These are phyloP conservation scores for Propithecus coquereli DNA, from an alignment of 2,113 vertebrate species.

Conservation along the genomic window DNA sequence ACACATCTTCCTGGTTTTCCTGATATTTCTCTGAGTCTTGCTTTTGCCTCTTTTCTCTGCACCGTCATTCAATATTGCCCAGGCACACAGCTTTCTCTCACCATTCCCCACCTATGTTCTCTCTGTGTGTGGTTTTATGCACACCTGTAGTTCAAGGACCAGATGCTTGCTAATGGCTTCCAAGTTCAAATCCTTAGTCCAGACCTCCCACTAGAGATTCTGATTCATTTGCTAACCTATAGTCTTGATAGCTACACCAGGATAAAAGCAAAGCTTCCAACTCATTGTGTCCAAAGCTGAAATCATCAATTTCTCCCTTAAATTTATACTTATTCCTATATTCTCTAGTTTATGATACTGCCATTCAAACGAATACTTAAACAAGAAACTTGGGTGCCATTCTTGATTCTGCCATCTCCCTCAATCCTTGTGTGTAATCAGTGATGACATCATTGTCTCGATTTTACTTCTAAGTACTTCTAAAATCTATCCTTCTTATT, in stretches of 20 bases:
- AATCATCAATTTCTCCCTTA: not conserved
- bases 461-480: not conserved
- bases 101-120: not conserved
- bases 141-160: not conserved
- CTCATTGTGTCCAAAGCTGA: not conserved
- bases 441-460: not conserved
- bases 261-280: not conserved
- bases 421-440: not conserved
- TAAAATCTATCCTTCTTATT: not conserved
- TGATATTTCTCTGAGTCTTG: not conserved
- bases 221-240: not conserved
- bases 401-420: not conserved
- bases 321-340: not conserved
- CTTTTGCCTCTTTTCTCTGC: not conserved
- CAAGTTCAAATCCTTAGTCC: not conserved
- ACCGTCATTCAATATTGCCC: not conserved
- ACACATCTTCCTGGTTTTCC: not conserved
- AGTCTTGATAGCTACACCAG: not conserved
- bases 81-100: not conserved
- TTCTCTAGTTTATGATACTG: not conserved
- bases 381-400: not conserved
- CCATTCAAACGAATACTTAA: not conserved
- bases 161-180: not conserved
- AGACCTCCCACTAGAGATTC: not conserved
- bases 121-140: not conserved